Percentiles rank a stretch among this genome's conserved stretches.
phyloP scores from a whole-genome alignment of 2,888 invertebrate genomes.

The Chaetogeoica ovagalla region DNA sequence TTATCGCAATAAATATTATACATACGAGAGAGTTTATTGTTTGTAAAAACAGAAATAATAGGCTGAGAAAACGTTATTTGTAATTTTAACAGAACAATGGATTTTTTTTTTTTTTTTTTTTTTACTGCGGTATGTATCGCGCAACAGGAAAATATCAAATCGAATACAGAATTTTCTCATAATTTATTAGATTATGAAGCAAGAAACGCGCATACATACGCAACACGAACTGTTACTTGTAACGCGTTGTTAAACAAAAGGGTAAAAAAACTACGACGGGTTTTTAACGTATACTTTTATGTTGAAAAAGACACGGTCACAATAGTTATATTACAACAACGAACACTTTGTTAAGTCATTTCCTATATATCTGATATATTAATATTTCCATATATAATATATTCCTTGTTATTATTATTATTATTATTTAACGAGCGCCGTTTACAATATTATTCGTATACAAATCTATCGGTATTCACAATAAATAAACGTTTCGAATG shows the following conservation, averaged over 20 bases:
- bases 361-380: neutral
- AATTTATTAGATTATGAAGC: neutral
- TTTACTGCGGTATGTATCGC: too few relatives aligned
- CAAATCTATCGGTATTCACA: neutral
- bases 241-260: neutral
- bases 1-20: too few relatives aligned
- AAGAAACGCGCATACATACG: neutral
- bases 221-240: constrained; percentile 12
- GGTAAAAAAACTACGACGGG: neutral
- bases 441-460: neutral
- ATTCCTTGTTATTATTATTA: constrained; percentile 7
- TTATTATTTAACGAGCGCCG: too few relatives aligned
- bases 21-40: too few relatives aligned
- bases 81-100: constrained; percentile 19
- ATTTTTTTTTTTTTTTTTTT: neutral
- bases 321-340: neutral
- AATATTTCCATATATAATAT: too few relatives aligned
- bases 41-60: neutral
- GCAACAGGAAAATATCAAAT: constrained; percentile 29
- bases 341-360: neutral
- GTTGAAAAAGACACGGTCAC: neutral
- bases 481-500: neutral
- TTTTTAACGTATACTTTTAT: neutral
- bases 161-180: constrained; percentile 27
- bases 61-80: constrained; percentile 13